Percentiles rank a stretch among this genome's conserved stretches.
Conservation (phyloP, 2,797 vertebrate genomes). For the Acropternis orthonyx region DNA sequence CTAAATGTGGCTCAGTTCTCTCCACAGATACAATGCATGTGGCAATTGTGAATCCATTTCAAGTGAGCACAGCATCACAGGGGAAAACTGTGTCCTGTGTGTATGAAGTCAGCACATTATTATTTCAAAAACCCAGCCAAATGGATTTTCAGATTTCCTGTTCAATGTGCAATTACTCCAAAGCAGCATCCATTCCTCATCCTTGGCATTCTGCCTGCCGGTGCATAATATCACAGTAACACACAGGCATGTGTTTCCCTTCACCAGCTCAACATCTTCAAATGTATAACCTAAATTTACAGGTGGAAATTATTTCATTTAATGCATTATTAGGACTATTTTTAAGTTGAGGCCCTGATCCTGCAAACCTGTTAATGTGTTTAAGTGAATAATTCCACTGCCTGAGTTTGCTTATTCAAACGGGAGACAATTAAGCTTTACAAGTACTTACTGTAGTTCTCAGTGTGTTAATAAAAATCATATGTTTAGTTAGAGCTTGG, state of each 20-base stretch:
- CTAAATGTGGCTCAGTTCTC: not conserved
- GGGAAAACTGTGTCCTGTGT: not conserved
- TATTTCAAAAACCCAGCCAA: not conserved
- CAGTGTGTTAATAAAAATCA: not conserved
- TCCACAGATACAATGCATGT: not conserved
- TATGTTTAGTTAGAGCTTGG: not conserved
- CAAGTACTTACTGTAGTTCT: not conserved
- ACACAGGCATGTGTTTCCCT: not conserved
- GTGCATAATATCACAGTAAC: not conserved
- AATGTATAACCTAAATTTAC: not conserved
- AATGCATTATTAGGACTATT: not conserved
- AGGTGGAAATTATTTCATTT: not conserved
- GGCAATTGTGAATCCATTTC: not conserved
- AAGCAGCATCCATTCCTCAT: not conserved
- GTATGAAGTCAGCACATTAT: not conserved
- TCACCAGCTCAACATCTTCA: not conserved
- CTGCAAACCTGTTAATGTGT: not conserved
- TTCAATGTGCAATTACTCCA: not conserved
- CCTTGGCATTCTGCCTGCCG: not conserved
- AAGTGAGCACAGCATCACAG: not conserved
- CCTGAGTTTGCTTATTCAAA: not conserved
- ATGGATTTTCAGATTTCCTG: not conserved
- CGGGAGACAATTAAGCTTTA: not conserved
- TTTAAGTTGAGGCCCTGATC: not conserved
- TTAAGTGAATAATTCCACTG: not conserved